Conservation (phyloP, 2,113 vertebrate species). For the Meles meles region DNA sequence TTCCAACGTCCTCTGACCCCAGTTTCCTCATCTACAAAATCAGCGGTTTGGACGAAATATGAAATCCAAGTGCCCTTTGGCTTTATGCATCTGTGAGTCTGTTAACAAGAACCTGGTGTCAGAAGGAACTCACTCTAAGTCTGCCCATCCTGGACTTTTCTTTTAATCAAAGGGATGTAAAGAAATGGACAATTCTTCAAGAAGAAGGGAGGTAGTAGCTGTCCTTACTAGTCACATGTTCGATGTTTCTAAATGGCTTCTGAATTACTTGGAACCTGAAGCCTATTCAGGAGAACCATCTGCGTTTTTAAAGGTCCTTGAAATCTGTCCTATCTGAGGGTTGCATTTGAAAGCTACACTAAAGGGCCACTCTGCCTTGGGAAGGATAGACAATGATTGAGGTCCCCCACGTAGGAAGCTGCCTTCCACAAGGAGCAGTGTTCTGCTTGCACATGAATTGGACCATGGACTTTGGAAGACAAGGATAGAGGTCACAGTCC, state of each 20-base stretch:
- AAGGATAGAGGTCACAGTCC: rapidly evolving
- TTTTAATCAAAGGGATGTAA: background rate
- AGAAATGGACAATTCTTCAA: background rate
- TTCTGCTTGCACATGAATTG: rapidly evolving
- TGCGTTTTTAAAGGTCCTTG: background rate
- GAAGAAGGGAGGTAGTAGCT: rapidly evolving
- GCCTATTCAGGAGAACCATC: background rate
- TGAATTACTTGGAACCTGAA: background rate
- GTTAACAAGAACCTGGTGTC: background rate
- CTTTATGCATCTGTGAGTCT: background rate
- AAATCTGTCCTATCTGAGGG: background rate
- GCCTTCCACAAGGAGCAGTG: rapidly evolving
- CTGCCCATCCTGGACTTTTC: no score
- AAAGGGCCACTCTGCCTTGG: no score
- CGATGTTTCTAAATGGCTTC: background rate
- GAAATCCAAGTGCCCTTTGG: background rate
- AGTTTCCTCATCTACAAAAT: background rate
- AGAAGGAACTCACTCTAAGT: background rate
- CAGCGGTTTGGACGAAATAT: background rate
- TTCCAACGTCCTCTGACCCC: background rate
- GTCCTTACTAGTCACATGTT: rapidly evolving
- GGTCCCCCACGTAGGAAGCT: background rate
- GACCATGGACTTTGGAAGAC: rapidly evolving
- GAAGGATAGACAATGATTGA: rapidly evolving
- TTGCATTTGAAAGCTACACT: background rate